Base-by-base conservation (phyloP, 2,113 vertebrate genomes). In the Saguinus imperator region DNA sequence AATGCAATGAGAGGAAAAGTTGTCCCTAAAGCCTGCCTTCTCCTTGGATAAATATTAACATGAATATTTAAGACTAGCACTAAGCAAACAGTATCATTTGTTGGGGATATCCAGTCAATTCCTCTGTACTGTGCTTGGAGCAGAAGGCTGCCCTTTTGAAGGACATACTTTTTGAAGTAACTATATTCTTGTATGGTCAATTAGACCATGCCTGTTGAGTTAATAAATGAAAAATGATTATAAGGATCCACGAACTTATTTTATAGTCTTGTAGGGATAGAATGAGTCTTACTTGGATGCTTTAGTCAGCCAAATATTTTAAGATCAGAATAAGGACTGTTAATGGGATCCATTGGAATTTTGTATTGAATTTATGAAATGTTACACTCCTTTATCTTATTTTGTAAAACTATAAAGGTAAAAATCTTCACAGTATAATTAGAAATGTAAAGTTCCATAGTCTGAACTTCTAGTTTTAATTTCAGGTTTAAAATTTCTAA, bases 221-320 rank as follows among this genome's bases (percentile, higher is more conserved):
- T 89, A 81, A 79, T 84, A 90, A 52, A 64, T 82, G 86, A 82
- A 80, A 91, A 72, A 55, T 68, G 86, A 81, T 43, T 68, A 76
- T 25, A 27, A 91, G 73, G 37, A 27, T 35, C 16, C 43, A 0
- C 23, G 81, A 87, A 3, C 43, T 80, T 52, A 12, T 55, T 77
- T 75, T 73, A 12, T 25, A 91, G n/a, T 5, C 9, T 45, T 93
- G 18, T 5, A 18, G 20, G 12, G 2, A 6, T 7, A 58, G 7
- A 14, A 0, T 20, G 35, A 27, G 23, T 43, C 8, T 58, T 66
- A 8, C 27, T 35, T 57, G 2, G 23, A 73, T 77, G 6, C 4
- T 87, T 93, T 66, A 83, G 83, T 91, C 4, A 82, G 21, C 48
- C 45, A 95, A 93, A 66, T 85, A 87, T 70, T 80, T 96, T 90